Evolutionary conservation across 2,888 invertebrate genomes (phyloP).

Genomic region (Aporophyla lueneburgensis): DNA sequence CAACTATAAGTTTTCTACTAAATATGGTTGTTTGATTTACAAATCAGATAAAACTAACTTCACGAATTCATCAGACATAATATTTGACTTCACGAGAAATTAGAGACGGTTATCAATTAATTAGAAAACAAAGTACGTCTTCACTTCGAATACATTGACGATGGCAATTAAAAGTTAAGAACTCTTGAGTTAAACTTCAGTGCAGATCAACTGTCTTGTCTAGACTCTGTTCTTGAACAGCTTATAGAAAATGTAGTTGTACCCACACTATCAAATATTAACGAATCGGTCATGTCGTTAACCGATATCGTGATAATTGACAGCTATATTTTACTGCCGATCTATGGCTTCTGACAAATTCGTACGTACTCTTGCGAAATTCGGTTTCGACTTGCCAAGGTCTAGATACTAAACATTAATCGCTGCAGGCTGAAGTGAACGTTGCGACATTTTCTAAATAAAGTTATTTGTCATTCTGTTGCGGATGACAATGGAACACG

Average conservation of each 20-base stretch:
- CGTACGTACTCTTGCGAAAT: conserved; percentile 62
- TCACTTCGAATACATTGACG: conserved; percentile 47
- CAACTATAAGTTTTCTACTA: background rate
- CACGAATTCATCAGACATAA: conserved; percentile 1
- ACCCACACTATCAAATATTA: conserved; percentile 57
- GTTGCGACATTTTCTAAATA: conserved; percentile 58
- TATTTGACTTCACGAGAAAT: conserved; percentile 20
- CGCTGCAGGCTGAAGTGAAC: conserved; percentile 57
- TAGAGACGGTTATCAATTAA: conserved; percentile 38
- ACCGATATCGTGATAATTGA: conserved; percentile 68
- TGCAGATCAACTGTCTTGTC: conserved; percentile 34
- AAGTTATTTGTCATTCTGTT: conserved; percentile 48
- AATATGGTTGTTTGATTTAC: background rate
- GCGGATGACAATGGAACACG: conserved; percentile 26
- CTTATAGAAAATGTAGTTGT: conserved; percentile 43
- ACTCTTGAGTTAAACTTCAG: conserved; percentile 25
- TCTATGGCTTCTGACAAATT: conserved; percentile 65
- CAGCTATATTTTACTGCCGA: conserved; percentile 67
- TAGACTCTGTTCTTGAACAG: conserved; percentile 25
- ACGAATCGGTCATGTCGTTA: conserved; percentile 62
- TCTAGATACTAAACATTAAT: conserved; percentile 63
- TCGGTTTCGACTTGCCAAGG: conserved; percentile 60
- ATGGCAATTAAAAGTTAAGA: conserved; percentile 54
- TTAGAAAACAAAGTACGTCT: conserved; percentile 35
- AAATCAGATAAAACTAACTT: conserved; percentile 2